Base-by-base conservation (phyloP, 2,888 invertebrate genomes). In the Drosophila yooni region DNA sequence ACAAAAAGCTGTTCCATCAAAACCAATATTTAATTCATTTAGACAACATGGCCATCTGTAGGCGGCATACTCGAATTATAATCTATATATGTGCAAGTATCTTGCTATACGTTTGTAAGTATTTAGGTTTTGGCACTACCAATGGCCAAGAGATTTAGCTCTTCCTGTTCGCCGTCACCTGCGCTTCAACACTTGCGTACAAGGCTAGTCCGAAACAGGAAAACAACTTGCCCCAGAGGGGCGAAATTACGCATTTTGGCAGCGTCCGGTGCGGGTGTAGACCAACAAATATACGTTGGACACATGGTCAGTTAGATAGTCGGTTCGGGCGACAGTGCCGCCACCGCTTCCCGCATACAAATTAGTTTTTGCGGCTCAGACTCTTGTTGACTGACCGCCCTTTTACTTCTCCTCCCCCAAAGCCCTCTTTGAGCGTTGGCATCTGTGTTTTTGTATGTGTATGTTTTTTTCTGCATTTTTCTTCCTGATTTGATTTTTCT, bases 111-210 rank as follows among this genome's bases (percentile, higher is more conserved):
- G 34, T 46, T 51, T 25, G 25, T 36, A 31, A 25, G 27, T 31
- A 38, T 36, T 56, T 40, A 7, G 25, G 2, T 13, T 33, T 56
- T 31, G 38, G 11, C 56, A 21, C 53, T 65, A 51, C 2, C 36
- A 56, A 43, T 62, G 77, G 62, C 65, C 57, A 57, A 33, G 46
- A 54, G 82, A 74, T 68, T 68, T 78, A 59, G 74, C 74, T 79
- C 62, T 82, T 78, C 78, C 78, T 82, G 70, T 77, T 62, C 65
- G 65, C 58, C 75, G 73, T 83, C 85, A 89, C 91, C 89, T 86
- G 76, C 82, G 91, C 91, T 79, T 89, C 88, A 89, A 83, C 85
- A 89, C 91, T 90, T 87, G 60, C 76, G 52, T 76, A 79, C 62
- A 89, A 90, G 81, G 76, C 81, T 65, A 83, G 70, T 64, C 48